Base-by-base conservation (phyloP, 2,888 invertebrate genomes). In the Diaphora mendica region DNA sequence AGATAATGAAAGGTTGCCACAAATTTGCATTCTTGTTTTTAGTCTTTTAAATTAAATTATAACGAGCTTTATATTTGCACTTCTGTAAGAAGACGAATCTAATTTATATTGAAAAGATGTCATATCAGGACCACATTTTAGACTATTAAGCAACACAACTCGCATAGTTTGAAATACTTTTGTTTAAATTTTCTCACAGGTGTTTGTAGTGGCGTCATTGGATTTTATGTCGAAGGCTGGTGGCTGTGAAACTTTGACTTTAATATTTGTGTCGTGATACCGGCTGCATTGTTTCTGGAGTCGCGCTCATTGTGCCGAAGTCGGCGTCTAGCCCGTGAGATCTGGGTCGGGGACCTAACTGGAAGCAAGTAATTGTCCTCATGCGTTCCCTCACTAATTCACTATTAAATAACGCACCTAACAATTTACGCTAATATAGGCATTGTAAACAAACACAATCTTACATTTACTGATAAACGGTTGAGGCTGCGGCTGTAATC, bases 101-200 rank as follows among this genome's bases (percentile, higher is more conserved):
- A 82, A 81, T 76, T 75, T 73, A 74, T 73, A 71, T 78, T 79
- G 73, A 78, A 82, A 83, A 84, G 80, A 79, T 77, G 75, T 85
- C 84, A 83, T 82, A 82, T 77, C 78, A 75, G 78, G 84, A 83
- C 77, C 76, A 80, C 77, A 85, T 84, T 83, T 82, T 78, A 78
- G 72, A 77, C 77, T 81, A 78, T 85, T 85, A 76, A 77, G 88
- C 85, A 88, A 90, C 85, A 82, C 83, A 79, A 82, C 82, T 85
- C 83, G 84, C 82, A 85, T 81, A 86, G 78, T 81, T 81, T 75
- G 82, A 87, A 86, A 87, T 78, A 90, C 92, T 91, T 93, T 94
- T 93, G 94, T 94, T 92, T 91, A 88, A 83, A 88, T 91, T 89
- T 95, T 95, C 95, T 92, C 95, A 95, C 95, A 95, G 91, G 90